Evolutionary conservation across 2,888 invertebrate genomes (phyloP).

Genomic region (Agonopterix arenella): DNA sequence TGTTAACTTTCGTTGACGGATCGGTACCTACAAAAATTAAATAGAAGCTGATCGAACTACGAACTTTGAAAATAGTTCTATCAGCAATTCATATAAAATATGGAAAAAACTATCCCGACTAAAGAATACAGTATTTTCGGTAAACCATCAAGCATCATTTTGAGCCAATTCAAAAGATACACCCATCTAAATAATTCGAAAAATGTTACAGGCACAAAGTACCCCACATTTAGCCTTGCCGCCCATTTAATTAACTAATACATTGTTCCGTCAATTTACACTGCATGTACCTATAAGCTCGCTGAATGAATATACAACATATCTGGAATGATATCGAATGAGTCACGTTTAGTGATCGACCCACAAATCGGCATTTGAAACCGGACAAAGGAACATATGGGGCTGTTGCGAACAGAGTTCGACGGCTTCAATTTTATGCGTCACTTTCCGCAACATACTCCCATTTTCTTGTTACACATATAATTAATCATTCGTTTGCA

Average conservation of each 20-base stretch:
- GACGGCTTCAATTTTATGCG: slow-evolving; percentile 44
- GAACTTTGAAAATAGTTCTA: too few relatives aligned
- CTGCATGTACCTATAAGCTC: neutral
- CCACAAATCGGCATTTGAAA: slow-evolving; percentile 54
- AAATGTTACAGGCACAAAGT: too few relatives aligned
- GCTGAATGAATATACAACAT: slow-evolving; percentile 22
- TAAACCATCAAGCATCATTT: too few relatives aligned
- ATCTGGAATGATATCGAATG: slow-evolving; percentile 48
- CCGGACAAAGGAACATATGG: slow-evolving; percentile 56
- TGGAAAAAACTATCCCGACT: too few relatives aligned
- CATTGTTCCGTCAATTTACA: slow-evolving; percentile 1
- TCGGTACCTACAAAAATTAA: too few relatives aligned
- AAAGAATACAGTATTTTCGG: too few relatives aligned
- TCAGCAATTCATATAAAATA: too few relatives aligned
- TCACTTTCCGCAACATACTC: slow-evolving; percentile 47
- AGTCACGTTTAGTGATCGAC: slow-evolving; percentile 51
- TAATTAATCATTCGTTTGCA: neutral
- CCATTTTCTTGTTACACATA: slow-evolving; percentile 1
- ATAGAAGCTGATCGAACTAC: too few relatives aligned
- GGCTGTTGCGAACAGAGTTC: slow-evolving; percentile 48
- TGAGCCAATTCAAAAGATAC: too few relatives aligned
- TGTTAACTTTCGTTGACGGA: neutral
- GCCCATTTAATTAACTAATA: slow-evolving; percentile 4
- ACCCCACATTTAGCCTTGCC: neutral
- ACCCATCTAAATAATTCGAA: too few relatives aligned